Conservation (phyloP, 2,797 vertebrate species). For the Anabas testudineus region DNA sequence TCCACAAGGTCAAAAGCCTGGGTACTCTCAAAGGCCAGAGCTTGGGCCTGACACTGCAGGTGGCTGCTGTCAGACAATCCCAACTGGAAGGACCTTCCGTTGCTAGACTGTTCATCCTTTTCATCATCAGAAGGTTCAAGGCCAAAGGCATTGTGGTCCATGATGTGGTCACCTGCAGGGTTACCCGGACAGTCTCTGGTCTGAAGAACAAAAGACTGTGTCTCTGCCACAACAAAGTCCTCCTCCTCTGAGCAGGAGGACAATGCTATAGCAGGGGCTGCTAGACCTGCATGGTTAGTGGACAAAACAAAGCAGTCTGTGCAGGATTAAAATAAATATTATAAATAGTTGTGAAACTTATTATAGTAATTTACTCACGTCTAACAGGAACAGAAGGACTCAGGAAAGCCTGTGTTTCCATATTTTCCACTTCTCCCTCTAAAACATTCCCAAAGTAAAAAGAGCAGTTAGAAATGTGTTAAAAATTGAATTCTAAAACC, state of each 20-base stretch:
- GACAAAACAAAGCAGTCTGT: neutral
- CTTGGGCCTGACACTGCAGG: slow-evolving; percentile 37
- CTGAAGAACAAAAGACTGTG: slow-evolving; percentile 80
- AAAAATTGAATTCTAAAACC: no score
- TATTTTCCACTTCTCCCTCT: slow-evolving; percentile 63
- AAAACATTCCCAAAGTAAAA: slow-evolving; percentile 18
- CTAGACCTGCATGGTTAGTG: slow-evolving; percentile 37
- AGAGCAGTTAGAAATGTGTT: neutral
- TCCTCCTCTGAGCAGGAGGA: slow-evolving; percentile 71
- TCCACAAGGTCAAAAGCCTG: slow-evolving; percentile 59
- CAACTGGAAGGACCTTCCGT: slow-evolving; percentile 62
- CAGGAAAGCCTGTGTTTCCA: slow-evolving; percentile 80
- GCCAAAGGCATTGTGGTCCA: slow-evolving; percentile 38
- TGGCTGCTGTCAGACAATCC: slow-evolving; percentile 71
- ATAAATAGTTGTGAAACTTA: slow-evolving; percentile 1
- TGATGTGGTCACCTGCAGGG: neutral
- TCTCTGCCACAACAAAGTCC: slow-evolving; percentile 79
- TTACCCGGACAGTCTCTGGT: slow-evolving; percentile 3
- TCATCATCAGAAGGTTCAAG: slow-evolving; percentile 39
- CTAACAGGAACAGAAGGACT: slow-evolving; percentile 59
- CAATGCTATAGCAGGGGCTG: slow-evolving; percentile 4
- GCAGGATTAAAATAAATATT: neutral
- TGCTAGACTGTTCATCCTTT: slow-evolving; percentile 27
- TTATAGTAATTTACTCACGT: slow-evolving; percentile 57
- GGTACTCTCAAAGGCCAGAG: slow-evolving; percentile 62